Evolutionary conservation across 2,888 invertebrate genomes (phyloP), one percentile per base, ranked within the genome.

Genomic region (Byasa hedistus): DNA sequence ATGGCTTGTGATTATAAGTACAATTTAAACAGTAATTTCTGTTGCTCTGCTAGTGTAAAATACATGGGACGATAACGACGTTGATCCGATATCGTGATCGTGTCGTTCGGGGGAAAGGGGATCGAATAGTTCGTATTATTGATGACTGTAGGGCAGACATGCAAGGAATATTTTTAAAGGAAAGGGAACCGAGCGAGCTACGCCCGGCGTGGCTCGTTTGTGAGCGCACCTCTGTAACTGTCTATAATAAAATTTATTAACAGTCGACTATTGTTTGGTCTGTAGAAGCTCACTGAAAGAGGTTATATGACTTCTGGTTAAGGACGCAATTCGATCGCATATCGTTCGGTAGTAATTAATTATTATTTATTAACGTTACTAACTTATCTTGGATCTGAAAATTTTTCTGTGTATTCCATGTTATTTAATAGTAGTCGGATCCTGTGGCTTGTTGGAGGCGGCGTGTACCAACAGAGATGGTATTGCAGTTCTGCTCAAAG

Each of bases 91-190:
- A 22, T 64, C 69, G 68, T 61, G 32, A n/a, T 69, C 71, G 72
- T 66, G 27, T 70, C 75, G 75, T 69, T 12, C 17, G 5, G 59
- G 12, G 69, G 70, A 58, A 73, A 72, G 5, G 3, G 54, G 39
- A 61, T 36, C 36, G 59, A 73, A 74, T 73, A 75, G 73, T 73
- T 71, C 69, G 67, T 73, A 72, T 77, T 76, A 77, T 78, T 77
- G 75, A 77, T 77, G 76, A 72, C 72, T 73, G 63, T 70, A 71
- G 74, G 70, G 73, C 75, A 74, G 73, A 73, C 74, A 73, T 68
- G 75, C 70, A 62, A 66, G 70, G 70, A 71, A 74, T 71, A 74
- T 73, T 71, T 72, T 67, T 69, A 69, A 68, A 48, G 61, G 56
- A 64, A 62, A 64, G 60, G 57, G 60, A 63, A 54, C 61, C 54